Conservation (phyloP, 1,140 invertebrate species). For the Andrena cerasifolii region DNA sequence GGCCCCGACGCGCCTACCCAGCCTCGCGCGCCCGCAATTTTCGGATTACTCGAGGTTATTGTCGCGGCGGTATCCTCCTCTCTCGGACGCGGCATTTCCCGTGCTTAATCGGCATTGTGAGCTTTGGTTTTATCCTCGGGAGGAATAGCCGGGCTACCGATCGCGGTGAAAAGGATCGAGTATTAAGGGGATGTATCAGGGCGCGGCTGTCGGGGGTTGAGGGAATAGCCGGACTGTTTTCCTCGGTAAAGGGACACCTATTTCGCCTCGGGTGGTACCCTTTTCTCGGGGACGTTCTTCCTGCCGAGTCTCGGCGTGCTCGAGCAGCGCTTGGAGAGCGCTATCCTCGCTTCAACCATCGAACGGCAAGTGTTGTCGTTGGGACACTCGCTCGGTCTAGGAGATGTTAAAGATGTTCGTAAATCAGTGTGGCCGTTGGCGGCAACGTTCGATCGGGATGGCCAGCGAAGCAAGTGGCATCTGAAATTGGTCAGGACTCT, state of each 20-base stretch:
- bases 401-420: no score
- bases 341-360: no score
- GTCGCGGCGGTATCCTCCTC: neutral
- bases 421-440: neutral
- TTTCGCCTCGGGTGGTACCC: neutral
- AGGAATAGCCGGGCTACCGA: no score
- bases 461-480: neutral
- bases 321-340: no score
- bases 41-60: slow-evolving; percentile 29
- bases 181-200: no score
- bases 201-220: neutral
- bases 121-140: no score
- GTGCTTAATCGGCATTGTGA: no score
- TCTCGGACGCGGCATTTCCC: neutral
- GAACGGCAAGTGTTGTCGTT: no score
- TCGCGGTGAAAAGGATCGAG: no score
- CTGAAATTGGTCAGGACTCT: neutral
- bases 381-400: no score
- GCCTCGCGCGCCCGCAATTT: slow-evolving; percentile 35
- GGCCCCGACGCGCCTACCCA: neutral
- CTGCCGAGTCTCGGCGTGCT: no score
- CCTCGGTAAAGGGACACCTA: neutral
- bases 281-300: neutral
- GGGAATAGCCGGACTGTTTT: neutral
- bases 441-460: neutral